Base-by-base conservation (phyloP, 2,888 invertebrate species). In the Laothoe populi region DNA sequence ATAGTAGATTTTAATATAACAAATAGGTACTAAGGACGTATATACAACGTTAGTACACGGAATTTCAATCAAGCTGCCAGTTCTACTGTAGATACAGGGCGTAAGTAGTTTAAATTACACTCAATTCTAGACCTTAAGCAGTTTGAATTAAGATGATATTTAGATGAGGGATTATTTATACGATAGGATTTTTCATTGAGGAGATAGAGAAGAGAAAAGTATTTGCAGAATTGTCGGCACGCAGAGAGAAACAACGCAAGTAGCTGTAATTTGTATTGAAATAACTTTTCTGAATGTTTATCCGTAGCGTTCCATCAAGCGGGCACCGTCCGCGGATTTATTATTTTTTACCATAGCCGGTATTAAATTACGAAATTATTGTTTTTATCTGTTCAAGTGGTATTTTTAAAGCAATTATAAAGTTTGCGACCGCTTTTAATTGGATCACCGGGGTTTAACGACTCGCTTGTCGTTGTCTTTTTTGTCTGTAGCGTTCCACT, bases 211-310 rank as follows among this genome's bases (percentile, higher is more conserved):
- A 78, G 80, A 83, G 88, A 83, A 86, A 90, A 91, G 83, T 87
- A 92, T 92, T 87, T 86, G 89, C 88, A 90, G 90, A 89, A 92
- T 92, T 87, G 87, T 86, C 88, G 92, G 92, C 87, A 85, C 78
- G 86, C 87, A 81, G 81, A 77, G 87, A 81, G 87, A 77, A 83
- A 84, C 88, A 84, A 85, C 77, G 88, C 88, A 88, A 91, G 91
- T 89, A 88, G 87, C 88, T 83, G 90, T 88, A 90, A 92, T 92
- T 92, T 91, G 90, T 91, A 92, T 92, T 88, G 88, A 87, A 92
- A 91, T 92, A 92, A 87, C 87, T 85, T 86, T 87, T 84, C 81
- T 85, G 91, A 88, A 88, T 87, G 89, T 79, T 85, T 87, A 90
- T 90, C 31, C 86, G 86, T 84, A 83, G 87, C 88, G 86, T 91